Percentiles rank a stretch among this genome's conserved stretches.
phyloP scores from a whole-genome alignment of 2,888 invertebrate species.

The Antheraea yamamai region DNA sequence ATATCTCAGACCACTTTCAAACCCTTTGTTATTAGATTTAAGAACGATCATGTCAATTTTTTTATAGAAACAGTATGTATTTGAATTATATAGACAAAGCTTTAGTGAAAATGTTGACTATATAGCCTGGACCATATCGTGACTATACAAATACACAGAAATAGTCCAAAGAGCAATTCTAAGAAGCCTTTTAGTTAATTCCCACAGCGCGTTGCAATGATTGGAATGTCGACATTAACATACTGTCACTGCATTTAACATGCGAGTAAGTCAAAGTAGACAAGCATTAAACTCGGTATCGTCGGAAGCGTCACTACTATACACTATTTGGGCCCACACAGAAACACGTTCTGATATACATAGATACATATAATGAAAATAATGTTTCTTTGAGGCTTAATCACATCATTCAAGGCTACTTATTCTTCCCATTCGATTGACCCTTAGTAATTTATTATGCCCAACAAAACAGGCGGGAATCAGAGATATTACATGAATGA shows the following conservation, averaged over 20 bases:
- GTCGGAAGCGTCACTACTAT: conserved; percentile 23
- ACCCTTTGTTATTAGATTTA: no score
- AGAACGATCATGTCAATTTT: no score
- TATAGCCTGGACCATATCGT: background rate
- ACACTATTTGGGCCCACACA: conserved; percentile 21
- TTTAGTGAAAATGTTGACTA: background rate
- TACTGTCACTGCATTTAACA: conserved; percentile 38
- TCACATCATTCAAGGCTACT: background rate
- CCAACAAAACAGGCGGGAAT: no score
- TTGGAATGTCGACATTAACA: conserved; percentile 43
- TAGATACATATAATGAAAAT: background rate
- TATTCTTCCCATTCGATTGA: background rate
- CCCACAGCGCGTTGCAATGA: conserved; percentile 32
- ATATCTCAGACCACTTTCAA: no score
- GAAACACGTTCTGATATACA: background rate
- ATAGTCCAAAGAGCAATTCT: conserved; percentile 24
- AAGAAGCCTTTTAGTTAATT: conserved; percentile 31
- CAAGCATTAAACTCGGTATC: conserved; percentile 49
- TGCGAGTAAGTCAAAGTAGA: conserved; percentile 47
- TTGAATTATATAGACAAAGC: background rate
- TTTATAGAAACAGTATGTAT: background rate
- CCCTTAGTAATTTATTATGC: no score
- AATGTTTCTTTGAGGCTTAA: background rate
- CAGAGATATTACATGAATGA: no score
- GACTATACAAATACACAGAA: conserved; percentile 8